phyloP scores from a whole-genome alignment of 2,797 vertebrate species.

The Thamnophis elegans region DNA sequence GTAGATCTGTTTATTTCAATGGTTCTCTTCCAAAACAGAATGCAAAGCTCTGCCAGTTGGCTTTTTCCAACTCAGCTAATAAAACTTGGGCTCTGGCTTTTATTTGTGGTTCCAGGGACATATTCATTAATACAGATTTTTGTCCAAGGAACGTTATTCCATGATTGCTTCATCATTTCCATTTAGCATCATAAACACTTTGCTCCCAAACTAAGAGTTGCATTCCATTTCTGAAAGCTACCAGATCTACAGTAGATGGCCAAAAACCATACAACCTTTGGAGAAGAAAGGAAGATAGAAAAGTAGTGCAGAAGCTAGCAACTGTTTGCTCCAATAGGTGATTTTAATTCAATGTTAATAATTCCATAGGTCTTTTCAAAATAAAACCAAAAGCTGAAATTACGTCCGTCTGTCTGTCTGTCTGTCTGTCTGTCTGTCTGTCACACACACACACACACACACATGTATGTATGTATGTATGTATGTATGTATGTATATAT shows the following conservation, averaged over 20 bases:
- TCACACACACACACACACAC: too few species aligned
- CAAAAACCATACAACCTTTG: not conserved
- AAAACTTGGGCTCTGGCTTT: not conserved
- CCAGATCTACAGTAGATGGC: not conserved
- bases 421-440: too few species aligned
- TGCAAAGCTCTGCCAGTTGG: not conserved
- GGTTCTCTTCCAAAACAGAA: not conserved
- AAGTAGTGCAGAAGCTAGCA: not conserved
- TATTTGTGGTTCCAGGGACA: conserved; percentile 1
- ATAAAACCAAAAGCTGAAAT: not conserved
- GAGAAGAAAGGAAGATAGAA: not conserved
- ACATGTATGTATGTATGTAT: too few species aligned
- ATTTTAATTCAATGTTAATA: not conserved
- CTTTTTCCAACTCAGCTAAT: not conserved
- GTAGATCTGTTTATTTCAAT: not conserved
- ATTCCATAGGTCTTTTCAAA: not conserved
- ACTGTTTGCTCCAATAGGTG: not conserved
- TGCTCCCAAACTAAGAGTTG: not conserved
- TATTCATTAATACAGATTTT: conserved; percentile 5
- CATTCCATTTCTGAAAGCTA: conserved; percentile 4
- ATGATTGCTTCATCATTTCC: not conserved
- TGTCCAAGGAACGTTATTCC: not conserved
- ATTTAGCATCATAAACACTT: not conserved
- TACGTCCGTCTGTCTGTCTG: too few species aligned
- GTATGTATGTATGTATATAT: too few species aligned